Conservation (phyloP, 2,113 vertebrate species). For the Heteronetta atricapilla region DNA sequence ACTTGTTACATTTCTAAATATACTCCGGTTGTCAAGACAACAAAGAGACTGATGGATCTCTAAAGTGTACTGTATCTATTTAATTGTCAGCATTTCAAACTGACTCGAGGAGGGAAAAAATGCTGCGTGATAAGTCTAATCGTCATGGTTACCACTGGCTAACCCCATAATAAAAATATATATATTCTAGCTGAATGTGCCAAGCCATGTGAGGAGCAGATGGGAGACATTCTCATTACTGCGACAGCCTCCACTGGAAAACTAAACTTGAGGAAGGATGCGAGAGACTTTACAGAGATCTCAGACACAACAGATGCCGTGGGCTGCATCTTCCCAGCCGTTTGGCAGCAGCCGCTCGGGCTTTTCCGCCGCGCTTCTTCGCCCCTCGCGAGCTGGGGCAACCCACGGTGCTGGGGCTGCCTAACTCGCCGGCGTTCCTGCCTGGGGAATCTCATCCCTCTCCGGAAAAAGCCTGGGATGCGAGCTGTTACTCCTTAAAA, state of each 20-base stretch:
- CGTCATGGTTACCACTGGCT: conserved; percentile 81
- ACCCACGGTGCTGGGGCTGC: neutral
- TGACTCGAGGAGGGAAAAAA: conserved; percentile 75
- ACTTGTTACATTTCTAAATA: conserved; percentile 89
- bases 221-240: conserved; percentile 63
- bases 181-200: conserved; percentile 63
- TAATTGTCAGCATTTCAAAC: conserved; percentile 86
- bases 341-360: neutral
- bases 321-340: conserved; percentile 46
- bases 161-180: conserved; percentile 73
- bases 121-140: conserved; percentile 81
- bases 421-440: neutral
- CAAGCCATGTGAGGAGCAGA: conserved; percentile 62
- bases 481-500: neutral
- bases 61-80: conserved; percentile 80
- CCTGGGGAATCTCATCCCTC: neutral
- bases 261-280: conserved; percentile 61
- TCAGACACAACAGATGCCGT: conserved; percentile 58
- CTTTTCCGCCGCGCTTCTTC: neutral
- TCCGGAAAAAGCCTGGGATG: neutral
- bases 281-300: conserved; percentile 58
- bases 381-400: neutral
- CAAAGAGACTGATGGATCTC: conserved; percentile 84
- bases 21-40: conserved; percentile 84
- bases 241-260: conserved; percentile 53